A percentile compares a stretch with the other conserved stretches of the same genome.
Evolutionary conservation across 2,888 invertebrate species (phyloP).

Genomic region (Girardia tigrina): DNA sequence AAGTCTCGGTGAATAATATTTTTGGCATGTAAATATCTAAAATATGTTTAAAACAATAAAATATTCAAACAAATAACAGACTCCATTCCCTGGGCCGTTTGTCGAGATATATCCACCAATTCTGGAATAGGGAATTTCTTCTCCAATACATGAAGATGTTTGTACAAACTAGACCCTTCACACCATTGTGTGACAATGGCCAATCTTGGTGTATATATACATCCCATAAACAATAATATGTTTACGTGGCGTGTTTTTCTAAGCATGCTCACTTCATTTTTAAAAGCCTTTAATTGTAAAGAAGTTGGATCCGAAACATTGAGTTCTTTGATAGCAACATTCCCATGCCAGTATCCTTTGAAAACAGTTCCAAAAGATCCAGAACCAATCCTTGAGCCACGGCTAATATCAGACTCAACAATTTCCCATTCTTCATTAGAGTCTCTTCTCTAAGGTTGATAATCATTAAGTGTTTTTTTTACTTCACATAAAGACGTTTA

Average conservation of each 20-base stretch:
- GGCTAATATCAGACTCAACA: slow-evolving; percentile 76
- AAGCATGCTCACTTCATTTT: slow-evolving; percentile 77
- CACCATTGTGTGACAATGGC: slow-evolving; percentile 99
- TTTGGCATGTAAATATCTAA: slow-evolving; percentile 83
- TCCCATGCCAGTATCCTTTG: slow-evolving; percentile 89
- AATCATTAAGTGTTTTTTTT: too few relatives aligned
- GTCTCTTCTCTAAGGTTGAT: slow-evolving; percentile 57
- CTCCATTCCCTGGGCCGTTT: slow-evolving; percentile 98
- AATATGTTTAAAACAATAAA: slow-evolving; percentile 36
- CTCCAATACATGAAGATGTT: slow-evolving; percentile 88
- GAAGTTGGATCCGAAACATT: slow-evolving; percentile 92
- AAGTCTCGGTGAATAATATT: slow-evolving; percentile 93
- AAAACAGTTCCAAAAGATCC: slow-evolving; percentile 97
- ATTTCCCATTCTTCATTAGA: slow-evolving; percentile 97
- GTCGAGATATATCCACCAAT: slow-evolving; percentile 82
- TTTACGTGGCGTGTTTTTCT: slow-evolving; percentile 73
- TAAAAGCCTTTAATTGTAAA: slow-evolving; percentile 89
- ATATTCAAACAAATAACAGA: slow-evolving; percentile 44
- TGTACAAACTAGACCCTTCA: slow-evolving; percentile 88
- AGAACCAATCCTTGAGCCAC: slow-evolving; percentile 80
- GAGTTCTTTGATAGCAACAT: slow-evolving; percentile 88
- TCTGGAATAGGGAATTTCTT: slow-evolving; percentile 77
- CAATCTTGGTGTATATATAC: slow-evolving; percentile 82
- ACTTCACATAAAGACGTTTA: too few relatives aligned
- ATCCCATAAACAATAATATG: slow-evolving; percentile 94